These are phyloP conservation scores for Podarcis raffonei DNA, from an alignment of 2,113 vertebrate species.

Conservation along the genomic window DNA sequence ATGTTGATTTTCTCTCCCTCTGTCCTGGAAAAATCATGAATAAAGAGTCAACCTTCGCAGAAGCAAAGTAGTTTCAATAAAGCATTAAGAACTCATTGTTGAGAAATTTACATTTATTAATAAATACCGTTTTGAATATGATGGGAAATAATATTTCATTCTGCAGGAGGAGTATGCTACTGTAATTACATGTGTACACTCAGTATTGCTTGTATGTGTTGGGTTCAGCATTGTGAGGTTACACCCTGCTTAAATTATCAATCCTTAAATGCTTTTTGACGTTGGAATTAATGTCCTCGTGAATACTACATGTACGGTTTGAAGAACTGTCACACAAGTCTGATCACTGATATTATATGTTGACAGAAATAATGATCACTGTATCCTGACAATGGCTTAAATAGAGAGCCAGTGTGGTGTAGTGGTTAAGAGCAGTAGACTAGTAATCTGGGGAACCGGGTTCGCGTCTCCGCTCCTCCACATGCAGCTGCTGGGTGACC, in stretches of 20 bases:
- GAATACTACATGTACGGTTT: slow-evolving; percentile 23
- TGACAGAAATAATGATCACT: slow-evolving; percentile 30
- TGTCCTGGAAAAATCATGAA: background rate
- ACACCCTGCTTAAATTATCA: slow-evolving; percentile 33
- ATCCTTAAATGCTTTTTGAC: slow-evolving; percentile 26
- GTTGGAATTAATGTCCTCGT: slow-evolving; percentile 28
- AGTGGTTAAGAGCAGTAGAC: too few species aligned
- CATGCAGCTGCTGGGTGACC: too few species aligned
- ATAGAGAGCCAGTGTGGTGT: background rate
- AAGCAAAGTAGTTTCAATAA: background rate
- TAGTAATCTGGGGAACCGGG: too few species aligned
- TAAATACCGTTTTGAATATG: background rate
- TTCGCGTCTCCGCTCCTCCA: too few species aligned
- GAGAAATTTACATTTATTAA: slow-evolving; percentile 30
- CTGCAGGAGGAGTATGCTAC: slow-evolving; percentile 29
- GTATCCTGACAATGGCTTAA: slow-evolving; percentile 23
- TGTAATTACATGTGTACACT: slow-evolving; percentile 16
- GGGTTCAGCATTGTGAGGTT: slow-evolving; percentile 18
- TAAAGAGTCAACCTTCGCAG: background rate
- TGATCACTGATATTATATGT: slow-evolving; percentile 21
- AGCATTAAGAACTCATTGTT: background rate
- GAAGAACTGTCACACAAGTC: slow-evolving; percentile 37
- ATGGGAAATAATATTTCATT: background rate
- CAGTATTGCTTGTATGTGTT: slow-evolving; percentile 12
- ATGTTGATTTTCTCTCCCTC: background rate